Percentiles rank a stretch among this genome's conserved stretches.
phyloP scores from a whole-genome alignment of 2,113 vertebrate genomes.

The Ptychochromis oligacanthus region DNA sequence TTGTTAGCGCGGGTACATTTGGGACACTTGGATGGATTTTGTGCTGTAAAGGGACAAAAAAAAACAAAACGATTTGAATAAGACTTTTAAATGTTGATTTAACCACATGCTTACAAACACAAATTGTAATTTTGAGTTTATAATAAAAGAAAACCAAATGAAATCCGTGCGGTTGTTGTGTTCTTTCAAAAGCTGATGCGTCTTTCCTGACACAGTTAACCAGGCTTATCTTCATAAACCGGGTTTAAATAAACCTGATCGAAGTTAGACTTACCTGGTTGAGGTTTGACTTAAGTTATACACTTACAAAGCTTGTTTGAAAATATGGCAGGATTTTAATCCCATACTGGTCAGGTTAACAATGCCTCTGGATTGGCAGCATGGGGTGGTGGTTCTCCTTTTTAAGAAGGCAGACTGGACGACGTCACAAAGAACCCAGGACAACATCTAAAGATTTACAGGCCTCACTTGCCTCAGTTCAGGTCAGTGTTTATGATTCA shows the following conservation, averaged over 20 bases:
- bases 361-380: background rate
- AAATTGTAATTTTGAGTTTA: slow-evolving; percentile 80
- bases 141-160: slow-evolving; percentile 73
- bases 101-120: slow-evolving; percentile 74
- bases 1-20: slow-evolving; percentile 58
- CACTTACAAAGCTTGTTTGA: background rate
- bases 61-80: slow-evolving; percentile 61
- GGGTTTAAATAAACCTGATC: background rate
- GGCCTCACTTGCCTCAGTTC: no score
- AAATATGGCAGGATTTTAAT: no score
- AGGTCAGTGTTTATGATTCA: no score
- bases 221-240: background rate
- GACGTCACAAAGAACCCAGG: no score
- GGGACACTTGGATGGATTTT: slow-evolving; percentile 55
- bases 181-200: background rate
- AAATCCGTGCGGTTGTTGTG: background rate
- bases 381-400: background rate
- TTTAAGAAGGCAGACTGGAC: background rate
- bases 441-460: no score
- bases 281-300: no score
- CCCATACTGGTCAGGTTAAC: no score
- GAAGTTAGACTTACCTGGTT: background rate
- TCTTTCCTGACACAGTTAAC: background rate
- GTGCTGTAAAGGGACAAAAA: slow-evolving; percentile 52
- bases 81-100: slow-evolving; percentile 74